phyloP scores from a whole-genome alignment of 2,888 invertebrate species.

The Pandemis corylana region DNA sequence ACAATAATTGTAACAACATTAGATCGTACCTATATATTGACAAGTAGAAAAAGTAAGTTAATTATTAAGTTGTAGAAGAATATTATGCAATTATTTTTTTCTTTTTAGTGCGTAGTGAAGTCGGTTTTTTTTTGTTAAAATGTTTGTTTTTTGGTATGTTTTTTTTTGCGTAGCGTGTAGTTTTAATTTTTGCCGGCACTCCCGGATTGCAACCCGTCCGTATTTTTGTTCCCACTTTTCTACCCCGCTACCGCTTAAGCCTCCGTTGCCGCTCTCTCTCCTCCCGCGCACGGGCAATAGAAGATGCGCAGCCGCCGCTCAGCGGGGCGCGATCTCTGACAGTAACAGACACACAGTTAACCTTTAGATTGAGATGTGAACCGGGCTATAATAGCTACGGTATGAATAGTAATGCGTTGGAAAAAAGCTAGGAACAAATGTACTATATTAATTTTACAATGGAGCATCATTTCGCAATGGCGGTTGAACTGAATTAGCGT shows the following conservation, averaged over 20 bases:
- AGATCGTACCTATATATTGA: no score
- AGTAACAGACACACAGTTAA: constrained; percentile 83
- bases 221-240: neutral
- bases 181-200: no score
- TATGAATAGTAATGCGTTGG: constrained; percentile 57
- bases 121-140: no score
- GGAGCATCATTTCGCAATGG: neutral
- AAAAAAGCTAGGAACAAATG: constrained; percentile 30
- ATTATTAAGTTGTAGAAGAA: no score
- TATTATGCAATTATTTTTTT: no score
- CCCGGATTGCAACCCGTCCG: no score
- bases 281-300: constrained; percentile 37
- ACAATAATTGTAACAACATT: no score
- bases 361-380: constrained; percentile 84
- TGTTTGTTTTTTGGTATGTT: no score
- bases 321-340: constrained; percentile 82
- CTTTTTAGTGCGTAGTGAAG: no score
- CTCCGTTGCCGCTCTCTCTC: constrained; percentile 23
- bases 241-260: constrained; percentile 1
- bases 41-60: no score
- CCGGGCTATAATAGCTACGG: constrained; percentile 74
- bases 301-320: constrained; percentile 67
- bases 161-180: no score
- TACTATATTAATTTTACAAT: constrained; percentile 1
- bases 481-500: neutral